These are phyloP conservation scores for Apis laboriosa DNA, from an alignment of 1,140 invertebrate genomes.

Conservation along the genomic window DNA sequence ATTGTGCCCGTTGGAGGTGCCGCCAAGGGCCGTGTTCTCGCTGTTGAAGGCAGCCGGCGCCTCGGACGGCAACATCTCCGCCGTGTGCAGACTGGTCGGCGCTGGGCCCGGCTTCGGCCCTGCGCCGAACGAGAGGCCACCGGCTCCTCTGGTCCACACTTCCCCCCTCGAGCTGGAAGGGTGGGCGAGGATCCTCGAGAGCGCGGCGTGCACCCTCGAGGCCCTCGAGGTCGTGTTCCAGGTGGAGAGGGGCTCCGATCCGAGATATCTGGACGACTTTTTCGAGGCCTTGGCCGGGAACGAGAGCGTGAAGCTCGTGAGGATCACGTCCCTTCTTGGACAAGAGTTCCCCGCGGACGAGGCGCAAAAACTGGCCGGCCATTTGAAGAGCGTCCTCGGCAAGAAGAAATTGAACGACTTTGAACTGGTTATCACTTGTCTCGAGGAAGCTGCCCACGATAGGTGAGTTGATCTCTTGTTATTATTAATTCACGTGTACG, in stretches of 20 bases:
- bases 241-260: constrained; percentile 77
- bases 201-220: constrained; percentile 77
- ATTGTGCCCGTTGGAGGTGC: constrained; percentile 80
- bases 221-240: constrained; percentile 80
- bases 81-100: constrained; percentile 79
- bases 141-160: constrained; percentile 77
- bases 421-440: constrained; percentile 80
- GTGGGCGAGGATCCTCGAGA: constrained; percentile 79
- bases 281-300: constrained; percentile 78
- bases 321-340: constrained; percentile 80
- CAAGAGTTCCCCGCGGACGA: constrained; percentile 79
- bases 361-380: constrained; percentile 76
- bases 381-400: constrained; percentile 77
- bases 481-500: no score
- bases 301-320: constrained; percentile 79
- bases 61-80: constrained; percentile 79
- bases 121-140: constrained; percentile 70
- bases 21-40: constrained; percentile 79
- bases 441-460: constrained; percentile 80
- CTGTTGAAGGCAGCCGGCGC: constrained; percentile 80
- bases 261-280: constrained; percentile 75
- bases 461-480: constrained; percentile 62
- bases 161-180: constrained; percentile 78
- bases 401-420: constrained; percentile 80
- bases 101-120: constrained; percentile 72